Evolutionary conservation across 2,888 invertebrate species (phyloP), one percentile per base, ranked within the genome.

Genomic region (Phengaris arion): DNA sequence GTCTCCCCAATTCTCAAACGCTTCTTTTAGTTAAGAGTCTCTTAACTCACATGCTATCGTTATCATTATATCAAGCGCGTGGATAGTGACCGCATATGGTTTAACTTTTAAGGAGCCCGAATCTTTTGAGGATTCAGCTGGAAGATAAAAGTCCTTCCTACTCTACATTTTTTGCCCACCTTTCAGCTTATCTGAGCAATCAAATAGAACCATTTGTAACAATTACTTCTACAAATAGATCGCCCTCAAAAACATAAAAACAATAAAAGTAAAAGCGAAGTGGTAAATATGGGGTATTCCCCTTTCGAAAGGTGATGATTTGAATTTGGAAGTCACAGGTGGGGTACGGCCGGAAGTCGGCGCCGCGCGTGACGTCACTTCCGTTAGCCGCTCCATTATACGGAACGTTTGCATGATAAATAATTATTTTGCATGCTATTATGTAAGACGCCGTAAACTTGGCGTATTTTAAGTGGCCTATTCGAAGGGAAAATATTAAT

Each of bases 331-430:
- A 52, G 72, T 48, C 69, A 74, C 77, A 76, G 77, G 76, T 77
- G 75, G 73, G 76, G 77, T 70, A 74, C 54, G 54, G 35, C 72
- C 75, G 77, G 77, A 75, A 68, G 75, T 75, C 69, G 48, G 75
- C 59, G 59, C 69, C 75, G 55, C 74, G 57, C 48, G 54, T 72
- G 72, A 59, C 75, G 75, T 75, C 75, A 59, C 57, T 75, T 75
- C 75, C 75, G 75, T 52, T 57, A 70, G 55, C 35, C 46, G 70
- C 45, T 75, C 75, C 75, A 70, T 75, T 75, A 69, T 54, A 69
- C 70, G 69, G 22, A 46, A 48, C 75, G 70, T 70, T 75, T 59
- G 75, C 57, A 69, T 70, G 75, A 75, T 75, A 75, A 70, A 48
- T 45, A 54, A 45, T 57, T 70, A 55, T 51, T 59, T 48, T 12